A percentile compares a stretch with the other conserved stretches of the same genome.
Evolutionary conservation across 2,797 vertebrate genomes (phyloP).

Genomic region (Hafferia zeledoni): DNA sequence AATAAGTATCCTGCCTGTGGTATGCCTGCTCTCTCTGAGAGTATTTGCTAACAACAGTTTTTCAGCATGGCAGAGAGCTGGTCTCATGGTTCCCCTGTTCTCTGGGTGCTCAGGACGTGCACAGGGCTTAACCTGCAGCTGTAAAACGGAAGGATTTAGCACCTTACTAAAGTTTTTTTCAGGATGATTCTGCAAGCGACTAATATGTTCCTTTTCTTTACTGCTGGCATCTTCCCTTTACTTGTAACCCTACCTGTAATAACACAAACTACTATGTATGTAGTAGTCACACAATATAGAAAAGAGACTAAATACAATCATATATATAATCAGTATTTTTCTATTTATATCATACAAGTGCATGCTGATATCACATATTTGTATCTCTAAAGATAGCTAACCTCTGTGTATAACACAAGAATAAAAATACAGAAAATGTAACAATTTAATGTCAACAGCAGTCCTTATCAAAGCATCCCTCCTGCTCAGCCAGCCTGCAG

Average conservation of each 20-base stretch:
- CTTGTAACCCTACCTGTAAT: not conserved
- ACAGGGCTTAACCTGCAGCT: not conserved
- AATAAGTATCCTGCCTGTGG: not conserved
- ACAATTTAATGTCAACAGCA: accelerated
- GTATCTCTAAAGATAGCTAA: not conserved
- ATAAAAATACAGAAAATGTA: not conserved
- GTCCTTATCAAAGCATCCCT: not conserved
- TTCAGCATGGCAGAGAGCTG: not conserved
- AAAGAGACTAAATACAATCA: not conserved
- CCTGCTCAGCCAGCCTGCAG: not conserved
- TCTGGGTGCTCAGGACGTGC: accelerated
- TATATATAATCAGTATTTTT: not conserved
- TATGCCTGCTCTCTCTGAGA: not conserved
- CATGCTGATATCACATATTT: not conserved
- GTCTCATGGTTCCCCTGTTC: not conserved
- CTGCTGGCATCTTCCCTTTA: not conserved
- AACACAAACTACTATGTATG: not conserved
- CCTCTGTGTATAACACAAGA: not conserved
- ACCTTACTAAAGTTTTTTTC: not conserved
- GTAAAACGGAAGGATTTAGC: not conserved
- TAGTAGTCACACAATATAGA: not conserved
- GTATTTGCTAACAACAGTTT: not conserved
- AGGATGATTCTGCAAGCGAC: not conserved
- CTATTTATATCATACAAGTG: not conserved
- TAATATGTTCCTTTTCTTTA: not conserved